These are phyloP conservation scores for Drosophila sp. DNA, from an alignment of 1,140 invertebrate species.

Conservation along the genomic window DNA sequence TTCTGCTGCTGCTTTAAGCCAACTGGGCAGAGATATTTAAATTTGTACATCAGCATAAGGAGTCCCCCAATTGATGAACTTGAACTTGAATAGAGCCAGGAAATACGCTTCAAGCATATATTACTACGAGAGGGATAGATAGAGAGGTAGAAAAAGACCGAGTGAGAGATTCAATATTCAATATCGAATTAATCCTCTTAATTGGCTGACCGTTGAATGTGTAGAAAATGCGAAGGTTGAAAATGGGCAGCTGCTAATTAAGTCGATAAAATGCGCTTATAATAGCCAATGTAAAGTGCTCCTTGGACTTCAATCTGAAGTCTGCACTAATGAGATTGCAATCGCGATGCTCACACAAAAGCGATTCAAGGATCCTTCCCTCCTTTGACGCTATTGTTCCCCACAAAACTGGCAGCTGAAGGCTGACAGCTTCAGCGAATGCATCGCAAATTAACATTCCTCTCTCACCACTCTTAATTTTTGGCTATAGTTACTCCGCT, in stretches of 20 bases:
- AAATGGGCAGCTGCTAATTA: constrained; percentile 42
- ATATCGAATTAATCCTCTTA: constrained; percentile 44
- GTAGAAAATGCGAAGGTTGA: not conserved
- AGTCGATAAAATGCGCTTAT: constrained; percentile 64
- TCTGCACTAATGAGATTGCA: constrained; percentile 29
- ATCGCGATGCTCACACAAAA: constrained; percentile 8
- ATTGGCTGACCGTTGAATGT: constrained; percentile 19
- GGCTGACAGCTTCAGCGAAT: not conserved
- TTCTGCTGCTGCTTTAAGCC: constrained; percentile 19
- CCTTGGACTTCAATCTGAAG: not conserved
- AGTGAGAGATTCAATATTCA: constrained; percentile 16
- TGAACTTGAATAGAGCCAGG: constrained; percentile 28
- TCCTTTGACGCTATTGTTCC: not conserved
- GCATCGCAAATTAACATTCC: not conserved
- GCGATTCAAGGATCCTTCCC: not conserved
- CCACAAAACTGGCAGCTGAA: constrained; percentile 2
- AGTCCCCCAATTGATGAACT: constrained; percentile 36
- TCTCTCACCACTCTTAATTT: not conserved
- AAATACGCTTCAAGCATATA: constrained; percentile 13
- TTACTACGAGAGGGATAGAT: no score
- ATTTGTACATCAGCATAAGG: constrained; percentile 11
- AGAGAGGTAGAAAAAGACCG: no score
- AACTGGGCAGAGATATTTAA: constrained; percentile 37
- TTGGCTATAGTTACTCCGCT: not conserved
- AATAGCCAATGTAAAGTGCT: constrained; percentile 1